A percentile compares a stretch with the other conserved stretches of the same genome.
Conservation (phyloP, 2,797 vertebrate species). For the Chaenodraco wilsoni region DNA sequence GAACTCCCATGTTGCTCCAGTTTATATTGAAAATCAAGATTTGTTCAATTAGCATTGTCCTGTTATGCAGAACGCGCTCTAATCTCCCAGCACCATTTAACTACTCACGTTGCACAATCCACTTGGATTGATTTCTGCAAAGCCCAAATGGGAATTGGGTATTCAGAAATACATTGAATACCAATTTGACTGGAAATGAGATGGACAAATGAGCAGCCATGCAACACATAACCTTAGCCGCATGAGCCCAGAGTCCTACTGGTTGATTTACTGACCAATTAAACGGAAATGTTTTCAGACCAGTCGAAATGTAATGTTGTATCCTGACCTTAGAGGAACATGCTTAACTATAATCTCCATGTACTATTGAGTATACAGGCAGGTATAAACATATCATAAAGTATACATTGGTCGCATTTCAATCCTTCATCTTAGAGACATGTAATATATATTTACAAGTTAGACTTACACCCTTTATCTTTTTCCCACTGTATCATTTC, state of each 20-base stretch:
- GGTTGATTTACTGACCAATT: constrained; percentile 35
- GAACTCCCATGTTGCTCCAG: neutral
- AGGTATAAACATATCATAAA: neutral
- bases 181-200: neutral
- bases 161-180: neutral
- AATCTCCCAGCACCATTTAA: constrained; percentile 28
- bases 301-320: neutral
- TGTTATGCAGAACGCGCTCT: neutral
- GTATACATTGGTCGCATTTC: neutral
- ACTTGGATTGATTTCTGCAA: constrained; percentile 15
- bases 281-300: constrained; percentile 13
- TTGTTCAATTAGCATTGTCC: neutral
- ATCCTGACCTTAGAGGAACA: constrained; percentile 19
- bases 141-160: neutral
- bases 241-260: neutral
- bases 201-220: neutral
- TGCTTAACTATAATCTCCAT: constrained; percentile 9
- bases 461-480: neutral
- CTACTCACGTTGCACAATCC: neutral
- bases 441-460: neutral
- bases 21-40: neutral
- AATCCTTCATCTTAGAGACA: neutral
- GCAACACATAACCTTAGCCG: neutral
- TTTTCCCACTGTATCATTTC: neutral
- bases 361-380: neutral